Percentiles rank a stretch among this genome's conserved stretches.
Conservation (phyloP, 2,797 vertebrate species). For the Manis crassicaudata region DNA sequence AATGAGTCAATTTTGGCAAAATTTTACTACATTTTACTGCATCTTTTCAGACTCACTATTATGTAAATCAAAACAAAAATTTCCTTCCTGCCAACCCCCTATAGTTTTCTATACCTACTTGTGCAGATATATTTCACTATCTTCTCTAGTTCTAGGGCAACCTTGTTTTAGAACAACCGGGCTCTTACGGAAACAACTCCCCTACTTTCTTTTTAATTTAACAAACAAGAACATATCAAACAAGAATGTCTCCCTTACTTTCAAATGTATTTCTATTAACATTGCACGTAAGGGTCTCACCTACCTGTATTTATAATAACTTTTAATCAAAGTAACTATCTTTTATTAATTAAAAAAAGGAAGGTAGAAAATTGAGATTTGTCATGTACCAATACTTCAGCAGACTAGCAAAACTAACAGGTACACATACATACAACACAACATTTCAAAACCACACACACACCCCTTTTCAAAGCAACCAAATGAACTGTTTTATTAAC, state of each 20-base stretch:
- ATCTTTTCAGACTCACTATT: slow-evolving; percentile 7
- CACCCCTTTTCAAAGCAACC: background rate
- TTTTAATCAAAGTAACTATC: background rate
- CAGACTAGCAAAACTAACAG: background rate
- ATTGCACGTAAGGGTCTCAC: background rate
- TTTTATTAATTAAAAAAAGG: background rate
- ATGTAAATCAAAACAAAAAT: slow-evolving; percentile 10
- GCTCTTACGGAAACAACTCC: background rate
- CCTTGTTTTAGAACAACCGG: background rate
- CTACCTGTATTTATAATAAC: background rate
- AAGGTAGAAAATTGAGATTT: background rate
- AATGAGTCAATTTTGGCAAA: slow-evolving; percentile 17
- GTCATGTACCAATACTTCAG: background rate
- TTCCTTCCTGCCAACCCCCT: background rate
- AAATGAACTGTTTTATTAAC: background rate
- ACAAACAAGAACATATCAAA: background rate
- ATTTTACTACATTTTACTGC: background rate
- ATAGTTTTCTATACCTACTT: background rate
- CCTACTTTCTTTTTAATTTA: background rate
- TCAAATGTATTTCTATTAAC: background rate
- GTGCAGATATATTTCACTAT: background rate
- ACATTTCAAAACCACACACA: background rate
- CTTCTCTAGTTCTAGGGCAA: background rate
- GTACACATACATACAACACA: background rate
- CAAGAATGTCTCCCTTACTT: background rate